phyloP scores from a whole-genome alignment of 2,113 vertebrate species.

The Oryzias javanicus region DNA sequence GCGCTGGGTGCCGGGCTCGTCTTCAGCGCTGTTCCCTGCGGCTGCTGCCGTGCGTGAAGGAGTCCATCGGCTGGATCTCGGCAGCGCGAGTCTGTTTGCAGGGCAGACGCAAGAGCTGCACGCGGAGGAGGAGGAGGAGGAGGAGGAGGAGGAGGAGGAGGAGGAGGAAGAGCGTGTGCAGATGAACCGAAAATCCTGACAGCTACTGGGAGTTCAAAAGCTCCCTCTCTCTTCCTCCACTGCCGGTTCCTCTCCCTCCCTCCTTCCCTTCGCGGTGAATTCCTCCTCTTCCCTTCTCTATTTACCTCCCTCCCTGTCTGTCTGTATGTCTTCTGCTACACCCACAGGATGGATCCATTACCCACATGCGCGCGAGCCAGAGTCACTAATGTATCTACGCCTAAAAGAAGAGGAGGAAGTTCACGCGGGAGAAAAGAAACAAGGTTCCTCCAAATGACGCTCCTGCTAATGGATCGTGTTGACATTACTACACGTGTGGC shows the following conservation, averaged over 20 bases:
- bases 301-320: slow-evolving; percentile 59
- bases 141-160: slow-evolving; percentile 30
- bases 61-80: slow-evolving; percentile 68
- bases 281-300: slow-evolving; percentile 52
- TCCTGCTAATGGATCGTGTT: too few species aligned
- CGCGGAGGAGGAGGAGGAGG: slow-evolving; percentile 34
- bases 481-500: slow-evolving; percentile 27
- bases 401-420: slow-evolving; percentile 34
- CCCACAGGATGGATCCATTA: slow-evolving; percentile 67
- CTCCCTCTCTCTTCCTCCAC: slow-evolving; percentile 61
- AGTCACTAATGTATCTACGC: slow-evolving; percentile 45
- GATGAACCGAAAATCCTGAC: slow-evolving; percentile 58
- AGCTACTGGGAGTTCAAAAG: slow-evolving; percentile 70
- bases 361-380: slow-evolving; percentile 52
- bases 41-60: slow-evolving; percentile 61
- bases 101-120: slow-evolving; percentile 32
- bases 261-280: slow-evolving; percentile 45
- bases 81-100: slow-evolving; percentile 46
- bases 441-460: slow-evolving; percentile 2
- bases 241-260: slow-evolving; percentile 40
- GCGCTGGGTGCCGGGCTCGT: slow-evolving; percentile 51
- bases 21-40: slow-evolving; percentile 68
- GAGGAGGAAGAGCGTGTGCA: slow-evolving; percentile 31
- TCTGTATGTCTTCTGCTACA: slow-evolving; percentile 57
- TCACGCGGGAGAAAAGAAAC: slow-evolving; percentile 22